Conservation (phyloP, 2,113 vertebrate species). For the Phrynosoma platyrhinos region DNA sequence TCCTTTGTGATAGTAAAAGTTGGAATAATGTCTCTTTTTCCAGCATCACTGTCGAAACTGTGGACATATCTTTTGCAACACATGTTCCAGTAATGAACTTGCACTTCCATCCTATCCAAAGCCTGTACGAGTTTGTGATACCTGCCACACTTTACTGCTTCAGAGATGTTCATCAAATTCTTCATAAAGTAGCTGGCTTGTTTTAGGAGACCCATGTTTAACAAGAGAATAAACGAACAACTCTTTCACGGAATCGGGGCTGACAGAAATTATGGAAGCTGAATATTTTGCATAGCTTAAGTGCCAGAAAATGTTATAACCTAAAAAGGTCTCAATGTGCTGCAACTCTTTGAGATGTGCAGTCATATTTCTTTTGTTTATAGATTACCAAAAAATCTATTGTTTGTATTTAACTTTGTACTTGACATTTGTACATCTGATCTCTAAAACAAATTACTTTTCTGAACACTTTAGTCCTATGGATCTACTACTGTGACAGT, state of each 20-base stretch:
- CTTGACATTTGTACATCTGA: slow-evolving; percentile 46
- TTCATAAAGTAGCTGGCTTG: slow-evolving; percentile 78
- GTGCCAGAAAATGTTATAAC: slow-evolving; percentile 31
- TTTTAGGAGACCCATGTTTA: slow-evolving; percentile 13
- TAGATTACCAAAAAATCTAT: slow-evolving; percentile 5
- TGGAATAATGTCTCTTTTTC: slow-evolving; percentile 12
- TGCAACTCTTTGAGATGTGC: slow-evolving; percentile 12
- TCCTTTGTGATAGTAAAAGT: background rate
- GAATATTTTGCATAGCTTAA: slow-evolving; percentile 43
- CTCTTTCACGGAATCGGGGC: slow-evolving; percentile 39
- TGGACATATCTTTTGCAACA: slow-evolving; percentile 96
- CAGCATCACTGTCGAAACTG: slow-evolving; percentile 98
- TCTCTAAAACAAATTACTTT: background rate
- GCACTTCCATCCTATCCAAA: slow-evolving; percentile 94
- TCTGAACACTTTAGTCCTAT: slow-evolving; percentile 22
- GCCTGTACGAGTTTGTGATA: slow-evolving; percentile 93
- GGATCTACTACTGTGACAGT: slow-evolving; percentile 33
- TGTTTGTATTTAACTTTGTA: slow-evolving; percentile 62
- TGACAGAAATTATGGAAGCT: slow-evolving; percentile 38
- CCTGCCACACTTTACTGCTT: slow-evolving; percentile 90
- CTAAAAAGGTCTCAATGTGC: slow-evolving; percentile 31
- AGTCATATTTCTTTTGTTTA: slow-evolving; percentile 46
- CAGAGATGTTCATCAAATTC: slow-evolving; percentile 87
- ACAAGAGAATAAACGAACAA: slow-evolving; percentile 47
- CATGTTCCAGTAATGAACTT: slow-evolving; percentile 92